Percentiles rank a stretch among this genome's conserved stretches.
Evolutionary conservation across 1,140 invertebrate species (phyloP).

Genomic region (Caenorhabditis brenneri): DNA sequence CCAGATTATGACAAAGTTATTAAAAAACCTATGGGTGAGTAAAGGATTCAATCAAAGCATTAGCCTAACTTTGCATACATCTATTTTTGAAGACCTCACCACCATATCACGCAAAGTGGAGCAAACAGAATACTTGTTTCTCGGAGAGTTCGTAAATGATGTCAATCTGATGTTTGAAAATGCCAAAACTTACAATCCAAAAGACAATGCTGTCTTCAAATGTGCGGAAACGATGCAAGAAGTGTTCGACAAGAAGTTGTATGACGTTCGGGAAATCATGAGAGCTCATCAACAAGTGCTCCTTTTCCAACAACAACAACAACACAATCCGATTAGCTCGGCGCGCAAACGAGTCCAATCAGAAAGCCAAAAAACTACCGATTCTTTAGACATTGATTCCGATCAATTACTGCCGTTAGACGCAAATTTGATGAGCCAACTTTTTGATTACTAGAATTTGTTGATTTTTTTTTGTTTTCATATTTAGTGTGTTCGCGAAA

Average conservation of each 20-base stretch:
- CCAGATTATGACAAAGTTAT: conserved; percentile 97
- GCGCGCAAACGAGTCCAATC: not conserved
- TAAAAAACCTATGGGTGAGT: conserved; percentile 75
- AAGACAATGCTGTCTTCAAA: conserved; percentile 90
- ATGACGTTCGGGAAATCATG: conserved; percentile 42
- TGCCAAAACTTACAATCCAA: conserved; percentile 93
- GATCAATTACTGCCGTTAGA: conserved; percentile 45
- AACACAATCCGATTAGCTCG: not conserved
- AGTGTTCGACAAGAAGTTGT: conserved; percentile 47
- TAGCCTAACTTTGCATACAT: too few species aligned
- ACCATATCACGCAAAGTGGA: conserved; percentile 88
- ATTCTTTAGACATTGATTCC: conserved; percentile 51
- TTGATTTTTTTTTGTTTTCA: not conserved
- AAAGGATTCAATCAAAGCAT: too few species aligned
- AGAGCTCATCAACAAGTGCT: not conserved
- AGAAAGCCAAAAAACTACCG: conserved; percentile 23
- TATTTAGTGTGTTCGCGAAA: too few species aligned
- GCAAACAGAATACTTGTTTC: conserved; percentile 81
- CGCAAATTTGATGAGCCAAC: not conserved
- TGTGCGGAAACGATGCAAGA: conserved; percentile 90
- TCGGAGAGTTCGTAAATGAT: conserved; percentile 93
- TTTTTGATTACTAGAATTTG: not conserved
- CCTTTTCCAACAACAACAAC: not conserved
- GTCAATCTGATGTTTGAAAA: conserved; percentile 98
- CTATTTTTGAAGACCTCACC: conserved; percentile 84